Evolutionary conservation across 1,140 invertebrate genomes (phyloP).

Genomic region (Drosophila kohkoa): DNA sequence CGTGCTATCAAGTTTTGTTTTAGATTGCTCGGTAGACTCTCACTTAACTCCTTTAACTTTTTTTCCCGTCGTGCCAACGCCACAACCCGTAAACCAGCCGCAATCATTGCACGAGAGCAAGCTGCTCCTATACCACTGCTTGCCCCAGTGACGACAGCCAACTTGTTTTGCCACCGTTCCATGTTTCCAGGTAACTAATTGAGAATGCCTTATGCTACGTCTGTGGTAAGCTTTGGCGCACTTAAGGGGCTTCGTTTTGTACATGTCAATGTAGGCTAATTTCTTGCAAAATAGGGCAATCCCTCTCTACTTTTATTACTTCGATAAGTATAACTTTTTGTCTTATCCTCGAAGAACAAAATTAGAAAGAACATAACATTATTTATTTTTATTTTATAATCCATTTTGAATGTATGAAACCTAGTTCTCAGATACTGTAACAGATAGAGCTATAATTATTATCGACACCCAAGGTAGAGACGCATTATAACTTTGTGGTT

Average conservation of each 20-base stretch:
- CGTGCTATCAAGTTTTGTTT: slow-evolving; percentile 85
- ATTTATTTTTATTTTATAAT: too few species aligned
- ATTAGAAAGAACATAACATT: too few species aligned
- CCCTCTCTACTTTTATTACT: too few species aligned
- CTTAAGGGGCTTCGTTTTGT: slow-evolving; percentile 31
- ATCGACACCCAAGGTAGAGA: too few species aligned
- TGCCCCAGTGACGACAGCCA: slow-evolving; percentile 83
- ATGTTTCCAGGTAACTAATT: slow-evolving; percentile 49
- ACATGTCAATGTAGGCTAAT: slow-evolving; percentile 46
- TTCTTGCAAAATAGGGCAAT: background rate
- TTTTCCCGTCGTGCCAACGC: slow-evolving; percentile 89
- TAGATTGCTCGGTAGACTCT: slow-evolving; percentile 58
- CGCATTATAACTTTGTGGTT: too few species aligned
- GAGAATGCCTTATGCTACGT: background rate
- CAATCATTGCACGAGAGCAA: slow-evolving; percentile 85
- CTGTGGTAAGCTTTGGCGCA: background rate
- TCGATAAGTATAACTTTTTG: too few species aligned
- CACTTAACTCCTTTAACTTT: slow-evolving; percentile 86
- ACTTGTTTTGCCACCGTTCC: slow-evolving; percentile 83
- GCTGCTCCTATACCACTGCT: slow-evolving; percentile 87
- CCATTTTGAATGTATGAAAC: too few species aligned
- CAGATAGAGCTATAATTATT: too few species aligned
- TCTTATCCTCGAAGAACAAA: too few species aligned
- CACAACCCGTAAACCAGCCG: slow-evolving; percentile 88
- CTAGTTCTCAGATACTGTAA: too few species aligned